Conservation (phyloP, 1,140 invertebrate species). For the Cherax destructor region DNA sequence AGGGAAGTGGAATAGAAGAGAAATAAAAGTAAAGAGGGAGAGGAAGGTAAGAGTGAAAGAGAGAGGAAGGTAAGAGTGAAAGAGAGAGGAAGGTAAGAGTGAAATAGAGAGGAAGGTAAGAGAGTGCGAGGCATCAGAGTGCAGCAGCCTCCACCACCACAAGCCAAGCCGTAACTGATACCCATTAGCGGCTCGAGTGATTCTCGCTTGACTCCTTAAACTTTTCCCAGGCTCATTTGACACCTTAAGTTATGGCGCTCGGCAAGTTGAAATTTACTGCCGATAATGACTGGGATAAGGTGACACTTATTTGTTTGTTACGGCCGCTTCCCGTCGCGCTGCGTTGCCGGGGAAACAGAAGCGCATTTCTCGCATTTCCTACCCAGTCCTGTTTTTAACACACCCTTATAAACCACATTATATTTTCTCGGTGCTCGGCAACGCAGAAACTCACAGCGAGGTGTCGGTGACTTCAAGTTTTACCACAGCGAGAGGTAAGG, state of each 20-base stretch:
- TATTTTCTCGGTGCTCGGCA: too few species aligned
- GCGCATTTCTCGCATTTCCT: too few species aligned
- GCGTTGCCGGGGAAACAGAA: not conserved
- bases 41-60: too few species aligned
- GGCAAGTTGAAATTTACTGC: conserved; percentile 42
- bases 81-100: too few species aligned
- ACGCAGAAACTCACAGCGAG: too few species aligned
- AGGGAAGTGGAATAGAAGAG: too few species aligned
- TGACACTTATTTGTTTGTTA: conserved; percentile 39
- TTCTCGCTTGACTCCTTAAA: conserved; percentile 41
- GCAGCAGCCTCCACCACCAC: not conserved
- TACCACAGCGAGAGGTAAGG: too few species aligned
- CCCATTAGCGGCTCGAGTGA: conserved; percentile 53
- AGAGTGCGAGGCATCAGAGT: not conserved
- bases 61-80: not conserved
- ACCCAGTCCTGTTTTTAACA: too few species aligned
- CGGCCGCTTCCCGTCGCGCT: conserved; percentile 16
- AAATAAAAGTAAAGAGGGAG: too few species aligned
- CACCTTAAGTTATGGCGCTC: conserved; percentile 54
- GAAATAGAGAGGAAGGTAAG: not conserved
- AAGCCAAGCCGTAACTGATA: conserved; percentile 13
- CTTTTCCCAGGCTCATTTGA: conserved; percentile 51
- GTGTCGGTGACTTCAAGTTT: too few species aligned
- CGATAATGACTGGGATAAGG: conserved; percentile 46
- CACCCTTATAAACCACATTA: too few species aligned